Conservation (phyloP, 2,888 invertebrate genomes). For the Leptinotarsa haldemani region DNA sequence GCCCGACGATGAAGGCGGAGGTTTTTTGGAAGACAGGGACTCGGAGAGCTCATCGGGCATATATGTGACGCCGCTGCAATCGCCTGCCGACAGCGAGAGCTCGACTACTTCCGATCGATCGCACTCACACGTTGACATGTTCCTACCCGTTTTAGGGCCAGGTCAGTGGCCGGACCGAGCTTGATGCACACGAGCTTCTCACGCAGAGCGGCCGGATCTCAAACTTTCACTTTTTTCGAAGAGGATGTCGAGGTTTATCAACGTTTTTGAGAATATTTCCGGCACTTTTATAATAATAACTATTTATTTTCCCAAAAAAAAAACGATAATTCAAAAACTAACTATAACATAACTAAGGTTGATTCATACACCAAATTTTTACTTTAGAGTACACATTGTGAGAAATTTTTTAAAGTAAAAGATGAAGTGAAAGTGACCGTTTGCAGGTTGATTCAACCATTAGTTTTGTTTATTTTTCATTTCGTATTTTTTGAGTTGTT, state of each 20-base stretch:
- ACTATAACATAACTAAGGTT: too few relatives aligned
- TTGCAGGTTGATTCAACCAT: too few relatives aligned
- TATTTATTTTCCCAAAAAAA: too few relatives aligned
- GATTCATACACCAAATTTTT: too few relatives aligned
- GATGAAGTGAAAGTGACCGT: too few relatives aligned
- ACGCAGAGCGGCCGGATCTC: conserved; percentile 52
- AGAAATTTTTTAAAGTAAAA: too few relatives aligned
- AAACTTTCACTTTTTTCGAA: conserved; percentile 18
- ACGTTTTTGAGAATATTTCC: conserved; percentile 18
- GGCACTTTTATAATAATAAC: neutral
- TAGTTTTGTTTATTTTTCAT: neutral
- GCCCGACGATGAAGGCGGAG: conserved; percentile 57
- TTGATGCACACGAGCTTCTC: conserved; percentile 58
- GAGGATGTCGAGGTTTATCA: conserved; percentile 24
- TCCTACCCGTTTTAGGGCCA: conserved; percentile 64
- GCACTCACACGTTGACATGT: conserved; percentile 55
- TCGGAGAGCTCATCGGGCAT: conserved; percentile 53
- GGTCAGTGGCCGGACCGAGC: conserved; percentile 67
- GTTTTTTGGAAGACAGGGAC: conserved; percentile 47
- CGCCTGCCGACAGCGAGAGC: conserved; percentile 53
- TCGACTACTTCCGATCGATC: conserved; percentile 55
- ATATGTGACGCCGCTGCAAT: conserved; percentile 52
- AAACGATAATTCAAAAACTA: too few relatives aligned
- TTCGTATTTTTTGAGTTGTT: neutral
- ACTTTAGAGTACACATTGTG: too few relatives aligned